These are phyloP conservation scores for Ceratotherium simum DNA, from an alignment of 2,113 vertebrate genomes.

Conservation along the genomic window DNA sequence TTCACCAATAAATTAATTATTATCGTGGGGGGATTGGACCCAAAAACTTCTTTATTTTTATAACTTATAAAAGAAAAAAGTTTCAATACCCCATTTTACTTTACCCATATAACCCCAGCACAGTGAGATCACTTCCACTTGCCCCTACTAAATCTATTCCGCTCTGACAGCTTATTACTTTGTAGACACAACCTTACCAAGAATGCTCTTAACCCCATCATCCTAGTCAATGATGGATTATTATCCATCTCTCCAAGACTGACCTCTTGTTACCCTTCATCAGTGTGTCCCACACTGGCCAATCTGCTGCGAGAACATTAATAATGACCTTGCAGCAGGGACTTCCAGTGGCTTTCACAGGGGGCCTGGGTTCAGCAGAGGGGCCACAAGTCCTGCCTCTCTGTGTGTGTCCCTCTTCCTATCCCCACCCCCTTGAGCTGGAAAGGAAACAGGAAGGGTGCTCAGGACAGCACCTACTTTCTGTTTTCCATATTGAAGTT, in stretches of 20 bases:
- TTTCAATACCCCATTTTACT: background rate
- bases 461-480: background rate
- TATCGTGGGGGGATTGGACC: background rate
- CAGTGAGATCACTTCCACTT: background rate
- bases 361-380: background rate
- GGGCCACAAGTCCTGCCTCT: background rate
- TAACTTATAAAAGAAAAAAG: background rate
- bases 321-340: background rate
- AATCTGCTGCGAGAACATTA: background rate
- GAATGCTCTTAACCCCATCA: conserved; percentile 66
- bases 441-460: background rate
- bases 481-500: background rate
- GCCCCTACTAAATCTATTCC: conserved; percentile 45
- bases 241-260: background rate
- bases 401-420: background rate
- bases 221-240: conserved; percentile 43
- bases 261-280: conserved; percentile 53
- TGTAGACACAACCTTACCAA: conserved; percentile 69
- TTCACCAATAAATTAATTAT: background rate
- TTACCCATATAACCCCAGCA: no score
- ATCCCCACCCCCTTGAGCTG: accelerated
- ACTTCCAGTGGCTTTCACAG: accelerated
- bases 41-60: background rate
- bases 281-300: background rate
- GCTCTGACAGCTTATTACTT: conserved; percentile 58